Percentiles rank a stretch among this genome's conserved stretches.
Evolutionary conservation across 2,888 invertebrate genomes (phyloP).

Genomic region (Ophioninae sp.): DNA sequence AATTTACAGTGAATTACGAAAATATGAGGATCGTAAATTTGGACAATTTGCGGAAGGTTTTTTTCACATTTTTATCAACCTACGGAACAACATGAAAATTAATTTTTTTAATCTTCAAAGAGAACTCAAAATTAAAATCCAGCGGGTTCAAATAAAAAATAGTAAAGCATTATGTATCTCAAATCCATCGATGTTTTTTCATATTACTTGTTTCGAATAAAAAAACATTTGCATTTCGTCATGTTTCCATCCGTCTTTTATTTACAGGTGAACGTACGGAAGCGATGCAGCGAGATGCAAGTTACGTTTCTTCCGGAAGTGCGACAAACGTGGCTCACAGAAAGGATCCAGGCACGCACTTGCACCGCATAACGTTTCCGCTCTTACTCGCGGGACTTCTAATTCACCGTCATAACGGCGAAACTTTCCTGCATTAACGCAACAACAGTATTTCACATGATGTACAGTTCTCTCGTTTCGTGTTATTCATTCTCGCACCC

Average conservation of each 20-base stretch:
- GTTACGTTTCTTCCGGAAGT: constrained; percentile 73
- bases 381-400: constrained; percentile 74
- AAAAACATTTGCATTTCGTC: not conserved
- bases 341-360: constrained; percentile 60
- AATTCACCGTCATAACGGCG: constrained; percentile 71
- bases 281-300: constrained; percentile 86
- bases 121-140: too few relatives aligned
- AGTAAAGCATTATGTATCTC: too few relatives aligned
- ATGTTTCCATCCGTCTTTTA: constrained; percentile 75
- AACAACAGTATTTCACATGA: constrained; percentile 67
- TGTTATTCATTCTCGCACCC: constrained; percentile 46
- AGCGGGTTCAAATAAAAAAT: too few relatives aligned
- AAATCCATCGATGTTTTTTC: not conserved
- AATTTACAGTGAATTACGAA: too few relatives aligned
- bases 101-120: too few relatives aligned
- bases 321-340: constrained; percentile 61
- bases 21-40: too few relatives aligned
- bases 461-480: constrained; percentile 50
- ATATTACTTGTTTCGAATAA: not conserved
- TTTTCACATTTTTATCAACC: too few relatives aligned
- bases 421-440: constrained; percentile 73
- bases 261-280: constrained; percentile 83
- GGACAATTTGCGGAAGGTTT: too few relatives aligned
- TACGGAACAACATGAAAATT: too few relatives aligned
- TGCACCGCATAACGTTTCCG: constrained; percentile 70